Conservation (phyloP, 1,140 invertebrate genomes). For the Magallana ariakensis region DNA sequence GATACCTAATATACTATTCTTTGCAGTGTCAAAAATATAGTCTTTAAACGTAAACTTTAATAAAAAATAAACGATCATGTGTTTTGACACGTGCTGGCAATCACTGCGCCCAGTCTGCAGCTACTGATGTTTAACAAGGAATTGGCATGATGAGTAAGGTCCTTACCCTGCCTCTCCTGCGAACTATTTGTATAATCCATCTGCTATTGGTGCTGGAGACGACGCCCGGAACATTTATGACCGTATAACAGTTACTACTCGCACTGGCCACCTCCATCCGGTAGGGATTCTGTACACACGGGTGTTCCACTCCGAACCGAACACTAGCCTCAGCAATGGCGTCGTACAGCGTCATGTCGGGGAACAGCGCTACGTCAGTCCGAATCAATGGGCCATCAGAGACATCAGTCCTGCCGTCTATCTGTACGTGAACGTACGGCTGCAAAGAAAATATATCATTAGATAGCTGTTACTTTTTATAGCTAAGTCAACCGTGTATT, state of each 20-base stretch:
- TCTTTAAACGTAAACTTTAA: too few species aligned
- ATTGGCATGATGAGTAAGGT: too few species aligned
- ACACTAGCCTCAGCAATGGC: conserved; percentile 2
- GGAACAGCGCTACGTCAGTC: not conserved
- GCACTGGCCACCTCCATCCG: not conserved
- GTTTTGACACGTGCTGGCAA: too few species aligned
- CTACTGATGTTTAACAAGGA: too few species aligned
- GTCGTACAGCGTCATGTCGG: not conserved
- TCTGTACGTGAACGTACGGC: conserved; percentile 1
- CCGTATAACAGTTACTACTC: conserved; percentile 22
- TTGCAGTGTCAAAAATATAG: too few species aligned
- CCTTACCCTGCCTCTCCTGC: conserved; percentile 14
- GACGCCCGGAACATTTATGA: not conserved
- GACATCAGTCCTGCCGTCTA: not conserved
- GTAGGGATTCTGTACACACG: conserved; percentile 1
- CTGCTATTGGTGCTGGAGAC: not conserved
- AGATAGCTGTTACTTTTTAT: too few species aligned
- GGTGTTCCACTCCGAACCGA: not conserved
- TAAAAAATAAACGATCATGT: too few species aligned
- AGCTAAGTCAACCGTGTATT: too few species aligned
- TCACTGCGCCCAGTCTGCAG: too few species aligned
- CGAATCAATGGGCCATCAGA: not conserved
- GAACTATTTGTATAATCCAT: conserved; percentile 2
- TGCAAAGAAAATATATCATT: not conserved
- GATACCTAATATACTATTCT: too few species aligned